Percentiles rank a stretch among this genome's conserved stretches.
These are phyloP conservation scores for Spicauda simplicius DNA, from an alignment of 2,888 invertebrate species.

Conservation along the genomic window DNA sequence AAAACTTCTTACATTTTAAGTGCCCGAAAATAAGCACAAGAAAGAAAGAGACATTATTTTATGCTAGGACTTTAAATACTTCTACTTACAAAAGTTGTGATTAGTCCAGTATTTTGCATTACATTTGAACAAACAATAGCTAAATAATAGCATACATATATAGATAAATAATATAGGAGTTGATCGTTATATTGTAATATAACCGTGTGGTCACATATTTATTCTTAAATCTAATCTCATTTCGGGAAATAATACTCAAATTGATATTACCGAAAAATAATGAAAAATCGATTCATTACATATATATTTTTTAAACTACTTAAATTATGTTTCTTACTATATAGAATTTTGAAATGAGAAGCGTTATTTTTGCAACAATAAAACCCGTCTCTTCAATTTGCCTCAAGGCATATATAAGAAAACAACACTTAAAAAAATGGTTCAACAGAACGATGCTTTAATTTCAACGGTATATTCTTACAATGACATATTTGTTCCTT, in stretches of 20 bases:
- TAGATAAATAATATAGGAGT: too few species aligned
- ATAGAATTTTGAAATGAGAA: slow-evolving; percentile 1
- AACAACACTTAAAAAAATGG: neutral
- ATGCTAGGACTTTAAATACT: neutral
- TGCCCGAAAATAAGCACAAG: neutral
- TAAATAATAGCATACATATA: too few species aligned
- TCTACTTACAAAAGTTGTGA: too few species aligned
- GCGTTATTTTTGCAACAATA: neutral
- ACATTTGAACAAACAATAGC: too few species aligned
- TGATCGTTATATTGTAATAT: too few species aligned
- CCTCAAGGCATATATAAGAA: slow-evolving; percentile 7
- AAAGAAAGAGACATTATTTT: neutral
- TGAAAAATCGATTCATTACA: too few species aligned
- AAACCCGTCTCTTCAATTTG: neutral
- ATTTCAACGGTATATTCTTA: slow-evolving; percentile 1
- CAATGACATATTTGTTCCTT: neutral
- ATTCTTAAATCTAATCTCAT: too few species aligned
- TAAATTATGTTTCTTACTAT: neutral
- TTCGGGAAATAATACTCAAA: too few species aligned
- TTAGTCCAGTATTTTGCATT: too few species aligned
- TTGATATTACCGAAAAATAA: too few species aligned
- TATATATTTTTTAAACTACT: too few species aligned
- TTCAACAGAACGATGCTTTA: slow-evolving; percentile 1
- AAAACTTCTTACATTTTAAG: neutral
- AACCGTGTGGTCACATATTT: too few species aligned